Base-by-base conservation (phyloP, 2,888 invertebrate species). In the Strigamia transsilvanica region DNA sequence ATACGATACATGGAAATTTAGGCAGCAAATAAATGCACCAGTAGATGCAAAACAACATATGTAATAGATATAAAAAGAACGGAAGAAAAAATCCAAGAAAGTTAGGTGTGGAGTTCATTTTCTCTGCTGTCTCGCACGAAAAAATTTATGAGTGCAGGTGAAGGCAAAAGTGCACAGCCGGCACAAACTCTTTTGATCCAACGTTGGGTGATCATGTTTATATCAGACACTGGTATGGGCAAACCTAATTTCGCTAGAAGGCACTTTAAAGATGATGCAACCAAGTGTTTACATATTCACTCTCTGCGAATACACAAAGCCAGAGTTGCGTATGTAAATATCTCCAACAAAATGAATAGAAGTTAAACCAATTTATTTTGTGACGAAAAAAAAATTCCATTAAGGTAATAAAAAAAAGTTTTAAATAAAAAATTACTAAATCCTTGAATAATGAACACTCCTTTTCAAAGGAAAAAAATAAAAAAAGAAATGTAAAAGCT, bases 51-150 rank as follows among this genome's bases (percentile, higher is more conserved):
- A n/a, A 56, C 18, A 56, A 56, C 56, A 56, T n/a, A 15, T 15
- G 56, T 38, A 38, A 38, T 38, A 38, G 38, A 38, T 38, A 56
- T 56, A 56, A 56, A 56, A 56, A 56, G 6, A 56, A 56, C n/a
- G 18, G 18, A 6, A 9, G 18, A 56, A 56, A 56, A 56, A 56
- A 56, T 56, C 15, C 56, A 56, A 56, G 18, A 56, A 56, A 56
- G 56, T 56, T 56, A 56, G 56, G 56, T 56, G 56, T 56, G 56
- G 56, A 56, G 56, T 56, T 56, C 56, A 56, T 56, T 56, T 56
- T 56, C 56, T 56, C 56, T 18, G 56, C 56, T 56, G 56, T 56
- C 56, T 56, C 56, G 56, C 56, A 56, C 18, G 18, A 18, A 56
- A 56, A 56, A 56, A 56, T 56, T 56, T 56, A 56, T 56, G 56